Conservation (phyloP, 2,888 invertebrate species). For the Eupithecia exiguata region DNA sequence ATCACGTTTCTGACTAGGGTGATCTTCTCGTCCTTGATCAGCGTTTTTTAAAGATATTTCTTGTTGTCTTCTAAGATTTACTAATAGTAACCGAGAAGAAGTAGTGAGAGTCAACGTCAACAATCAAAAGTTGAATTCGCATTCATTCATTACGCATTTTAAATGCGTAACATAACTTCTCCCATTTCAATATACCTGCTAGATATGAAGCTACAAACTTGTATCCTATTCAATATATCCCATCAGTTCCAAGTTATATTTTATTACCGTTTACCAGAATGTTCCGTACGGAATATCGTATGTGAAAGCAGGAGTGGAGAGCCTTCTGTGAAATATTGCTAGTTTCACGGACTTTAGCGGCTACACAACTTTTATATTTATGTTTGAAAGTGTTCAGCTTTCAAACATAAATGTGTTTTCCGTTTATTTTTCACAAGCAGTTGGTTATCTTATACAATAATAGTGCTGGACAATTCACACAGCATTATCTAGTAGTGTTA, state of each 20-base stretch:
- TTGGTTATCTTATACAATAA: constrained; percentile 2
- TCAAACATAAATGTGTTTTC: constrained; percentile 28
- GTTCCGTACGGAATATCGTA: constrained; percentile 38
- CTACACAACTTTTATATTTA: constrained; percentile 41
- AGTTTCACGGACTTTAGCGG: constrained; percentile 33
- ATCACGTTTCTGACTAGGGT: background rate
- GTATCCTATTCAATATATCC: background rate
- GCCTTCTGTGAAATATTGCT: constrained; percentile 41
- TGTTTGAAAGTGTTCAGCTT: constrained; percentile 33
- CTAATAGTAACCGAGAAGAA: too few species aligned
- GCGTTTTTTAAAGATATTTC: background rate
- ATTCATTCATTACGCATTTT: too few species aligned
- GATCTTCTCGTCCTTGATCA: background rate
- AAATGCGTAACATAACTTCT: background rate
- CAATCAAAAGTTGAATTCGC: too few species aligned
- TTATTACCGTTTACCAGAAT: constrained; percentile 29
- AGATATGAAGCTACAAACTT: background rate
- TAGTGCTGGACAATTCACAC: too few species aligned
- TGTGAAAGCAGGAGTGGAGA: constrained; percentile 35
- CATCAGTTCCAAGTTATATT: constrained; percentile 21
- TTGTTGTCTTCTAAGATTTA: too few species aligned
- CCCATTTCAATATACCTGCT: background rate
- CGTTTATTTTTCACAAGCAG: constrained; percentile 16
- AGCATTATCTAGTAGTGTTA: too few species aligned
- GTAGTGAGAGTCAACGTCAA: too few species aligned